Percentiles rank a stretch among this genome's conserved stretches.
Conservation (phyloP, 1,140 invertebrate genomes). For the Melipona quadrifasciata region DNA sequence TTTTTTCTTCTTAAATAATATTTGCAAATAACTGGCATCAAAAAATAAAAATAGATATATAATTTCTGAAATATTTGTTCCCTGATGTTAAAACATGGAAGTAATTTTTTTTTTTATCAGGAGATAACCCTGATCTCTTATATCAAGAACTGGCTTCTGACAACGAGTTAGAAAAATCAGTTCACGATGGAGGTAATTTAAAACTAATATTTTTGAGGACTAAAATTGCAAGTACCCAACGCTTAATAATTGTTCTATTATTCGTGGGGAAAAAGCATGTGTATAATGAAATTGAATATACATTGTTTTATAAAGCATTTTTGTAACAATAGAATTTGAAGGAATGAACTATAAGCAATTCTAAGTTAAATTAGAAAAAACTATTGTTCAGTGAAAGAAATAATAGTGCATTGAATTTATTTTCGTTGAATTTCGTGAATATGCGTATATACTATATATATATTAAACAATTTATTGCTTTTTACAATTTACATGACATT, state of each 20-base stretch:
- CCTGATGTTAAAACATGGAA: not conserved
- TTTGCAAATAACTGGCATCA: not conserved
- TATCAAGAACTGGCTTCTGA: conserved; percentile 82
- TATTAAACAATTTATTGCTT: not conserved
- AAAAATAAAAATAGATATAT: not conserved
- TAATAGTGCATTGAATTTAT: not conserved
- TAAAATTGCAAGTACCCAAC: conserved; percentile 21
- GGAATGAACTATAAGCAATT: not conserved
- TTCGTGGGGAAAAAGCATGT: conserved; percentile 47
- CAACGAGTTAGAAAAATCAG: conserved; percentile 76
- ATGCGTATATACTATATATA: not conserved
- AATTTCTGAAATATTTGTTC: not conserved
- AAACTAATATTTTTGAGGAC: conserved; percentile 15
- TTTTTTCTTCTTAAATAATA: not conserved
- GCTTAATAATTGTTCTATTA: conserved; percentile 14
- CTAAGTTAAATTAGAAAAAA: not conserved
- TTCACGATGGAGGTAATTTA: conserved; percentile 76
- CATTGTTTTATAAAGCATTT: not conserved
- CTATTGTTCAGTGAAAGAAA: not conserved
- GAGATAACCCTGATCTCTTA: conserved; percentile 83
- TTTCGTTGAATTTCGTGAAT: conserved; percentile 1
- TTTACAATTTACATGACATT: not conserved
- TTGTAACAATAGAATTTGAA: not conserved
- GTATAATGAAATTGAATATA: conserved; percentile 23
- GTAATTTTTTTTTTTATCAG: conserved; percentile 76